These are phyloP conservation scores for Anoplolepis gracilipes DNA, from an alignment of 1,140 invertebrate species.

Conservation along the genomic window DNA sequence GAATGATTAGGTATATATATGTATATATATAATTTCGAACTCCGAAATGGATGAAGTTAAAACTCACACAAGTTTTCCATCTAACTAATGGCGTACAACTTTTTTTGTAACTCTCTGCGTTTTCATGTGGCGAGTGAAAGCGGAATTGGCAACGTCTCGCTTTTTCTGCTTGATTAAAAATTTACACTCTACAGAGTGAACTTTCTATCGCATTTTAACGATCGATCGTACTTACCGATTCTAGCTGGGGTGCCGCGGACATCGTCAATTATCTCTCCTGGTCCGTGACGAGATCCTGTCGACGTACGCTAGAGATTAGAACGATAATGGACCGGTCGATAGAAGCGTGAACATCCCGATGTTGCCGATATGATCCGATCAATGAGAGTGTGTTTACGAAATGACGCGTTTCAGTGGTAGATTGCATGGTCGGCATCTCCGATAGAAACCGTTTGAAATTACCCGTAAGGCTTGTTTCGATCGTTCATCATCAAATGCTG, in stretches of 20 bases:
- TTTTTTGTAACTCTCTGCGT: conserved; percentile 60
- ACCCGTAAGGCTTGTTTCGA: conserved; percentile 56
- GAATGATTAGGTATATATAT: conserved; percentile 16
- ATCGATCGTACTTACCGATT: conserved; percentile 50
- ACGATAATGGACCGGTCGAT: conserved; percentile 18
- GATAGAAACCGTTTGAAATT: conserved; percentile 58
- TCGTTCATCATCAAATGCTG: conserved; percentile 43
- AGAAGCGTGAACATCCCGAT: not conserved
- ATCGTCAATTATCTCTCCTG: conserved; percentile 33
- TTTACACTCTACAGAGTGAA: conserved; percentile 55
- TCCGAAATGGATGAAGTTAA: conserved; percentile 32
- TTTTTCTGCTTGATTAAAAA: conserved; percentile 71
- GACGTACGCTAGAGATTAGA: conserved; percentile 46
- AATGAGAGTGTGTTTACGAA: conserved; percentile 49
- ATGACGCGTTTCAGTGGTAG: conserved; percentile 25
- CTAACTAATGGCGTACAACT: conserved; percentile 60
- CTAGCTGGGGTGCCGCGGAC: not conserved
- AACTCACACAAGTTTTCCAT: conserved; percentile 49
- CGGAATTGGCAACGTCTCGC: conserved; percentile 20
- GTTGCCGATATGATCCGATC: conserved; percentile 49
- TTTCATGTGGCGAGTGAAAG: conserved; percentile 47
- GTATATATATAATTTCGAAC: conserved; percentile 56
- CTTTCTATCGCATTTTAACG: conserved; percentile 48
- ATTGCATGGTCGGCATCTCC: conserved; percentile 29
- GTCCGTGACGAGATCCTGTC: conserved; percentile 2